Evolutionary conservation across 2,113 vertebrate species (phyloP).

Genomic region (Neolamprologus cancellatus): DNA sequence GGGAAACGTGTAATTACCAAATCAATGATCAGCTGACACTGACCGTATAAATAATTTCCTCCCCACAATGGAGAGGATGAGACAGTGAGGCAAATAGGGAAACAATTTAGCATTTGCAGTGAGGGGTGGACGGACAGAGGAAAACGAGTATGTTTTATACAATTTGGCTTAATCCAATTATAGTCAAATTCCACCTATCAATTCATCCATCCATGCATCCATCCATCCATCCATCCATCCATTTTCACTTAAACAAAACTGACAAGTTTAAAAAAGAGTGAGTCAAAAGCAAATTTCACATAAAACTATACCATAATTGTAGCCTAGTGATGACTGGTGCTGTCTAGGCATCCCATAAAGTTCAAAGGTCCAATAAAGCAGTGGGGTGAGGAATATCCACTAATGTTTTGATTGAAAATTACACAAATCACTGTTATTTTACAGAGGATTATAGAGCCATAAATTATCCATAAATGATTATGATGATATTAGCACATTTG

Average conservation of each 20-base stretch:
- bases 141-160: not conserved
- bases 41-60: constrained; percentile 55
- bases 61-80: not conserved
- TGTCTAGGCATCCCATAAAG: not conserved
- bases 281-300: not conserved
- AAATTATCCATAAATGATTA: not conserved
- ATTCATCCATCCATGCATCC: not conserved
- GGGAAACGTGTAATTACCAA: constrained; percentile 59
- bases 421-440: not conserved
- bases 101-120: not conserved
- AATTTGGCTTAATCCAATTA: not conserved
- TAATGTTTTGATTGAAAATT: not conserved
- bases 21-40: constrained; percentile 65
- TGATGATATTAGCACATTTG: not conserved
- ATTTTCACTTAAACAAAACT: not conserved
- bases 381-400: not conserved
- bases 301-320: not conserved
- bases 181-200: not conserved
- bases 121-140: not conserved
- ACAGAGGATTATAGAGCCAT: not conserved
- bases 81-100: not conserved
- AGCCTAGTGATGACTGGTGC: not conserved
- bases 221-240: not conserved
- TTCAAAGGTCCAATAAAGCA: not conserved
- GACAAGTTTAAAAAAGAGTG: not conserved